Conservation (phyloP, 2,113 vertebrate genomes). For the Ctenodactylus gundi region DNA sequence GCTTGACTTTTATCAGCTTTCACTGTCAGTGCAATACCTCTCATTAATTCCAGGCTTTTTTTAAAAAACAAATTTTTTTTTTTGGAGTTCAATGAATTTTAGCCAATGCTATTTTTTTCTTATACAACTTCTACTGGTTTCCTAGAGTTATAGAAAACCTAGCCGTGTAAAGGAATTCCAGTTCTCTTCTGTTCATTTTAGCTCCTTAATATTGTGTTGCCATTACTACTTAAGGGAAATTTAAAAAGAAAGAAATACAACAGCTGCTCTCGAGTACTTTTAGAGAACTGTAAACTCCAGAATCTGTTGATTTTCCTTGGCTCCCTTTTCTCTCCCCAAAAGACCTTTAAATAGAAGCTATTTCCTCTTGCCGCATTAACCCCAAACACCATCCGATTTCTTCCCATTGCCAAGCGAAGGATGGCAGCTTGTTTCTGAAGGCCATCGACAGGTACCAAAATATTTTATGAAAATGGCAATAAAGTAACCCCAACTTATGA, state of each 20-base stretch:
- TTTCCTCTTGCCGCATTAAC: slow-evolving; percentile 47
- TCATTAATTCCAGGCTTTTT: background rate
- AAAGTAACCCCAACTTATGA: background rate
- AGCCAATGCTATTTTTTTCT: background rate
- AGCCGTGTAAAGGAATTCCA: background rate
- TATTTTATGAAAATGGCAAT: slow-evolving; percentile 1
- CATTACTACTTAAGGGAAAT: background rate
- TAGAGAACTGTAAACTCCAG: slow-evolving; percentile 25
- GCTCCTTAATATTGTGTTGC: slow-evolving; percentile 7
- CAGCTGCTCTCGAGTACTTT: slow-evolving; percentile 40
- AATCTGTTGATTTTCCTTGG: background rate
- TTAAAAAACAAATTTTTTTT: background rate
- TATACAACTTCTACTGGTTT: background rate
- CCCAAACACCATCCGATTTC: slow-evolving; percentile 57
- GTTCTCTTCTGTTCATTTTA: slow-evolving; percentile 6
- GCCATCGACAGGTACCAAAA: background rate
- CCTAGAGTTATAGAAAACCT: slow-evolving; percentile 12
- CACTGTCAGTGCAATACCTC: background rate
- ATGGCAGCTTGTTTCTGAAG: slow-evolving; percentile 8
- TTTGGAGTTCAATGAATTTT: too few species aligned
- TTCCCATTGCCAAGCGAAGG: background rate
- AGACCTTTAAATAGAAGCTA: slow-evolving; percentile 65
- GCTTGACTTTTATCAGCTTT: background rate
- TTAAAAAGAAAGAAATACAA: slow-evolving; percentile 5
- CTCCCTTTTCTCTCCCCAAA: background rate